Evolutionary conservation across 2,113 vertebrate genomes (phyloP).

Genomic region (Chaetodon auriga): DNA sequence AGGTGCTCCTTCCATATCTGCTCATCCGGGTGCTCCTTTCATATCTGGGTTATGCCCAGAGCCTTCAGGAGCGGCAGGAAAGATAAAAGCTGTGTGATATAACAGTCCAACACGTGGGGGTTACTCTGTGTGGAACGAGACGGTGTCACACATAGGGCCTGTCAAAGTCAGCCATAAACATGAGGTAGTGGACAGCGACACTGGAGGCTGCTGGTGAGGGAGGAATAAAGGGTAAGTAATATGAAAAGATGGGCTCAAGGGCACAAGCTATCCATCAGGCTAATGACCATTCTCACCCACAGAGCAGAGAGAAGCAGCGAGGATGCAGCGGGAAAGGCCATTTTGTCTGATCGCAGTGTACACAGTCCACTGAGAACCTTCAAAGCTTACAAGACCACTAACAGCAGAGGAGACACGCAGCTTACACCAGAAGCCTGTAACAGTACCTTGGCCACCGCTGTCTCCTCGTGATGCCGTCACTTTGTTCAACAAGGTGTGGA

Average conservation of each 20-base stretch:
- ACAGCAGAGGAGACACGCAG: neutral
- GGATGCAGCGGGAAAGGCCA: constrained; percentile 20
- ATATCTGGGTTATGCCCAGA: constrained; percentile 55
- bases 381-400: neutral
- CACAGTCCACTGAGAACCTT: constrained; percentile 38
- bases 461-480: constrained; percentile 93
- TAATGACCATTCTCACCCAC: constrained; percentile 48
- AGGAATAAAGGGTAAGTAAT: constrained; percentile 54
- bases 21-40: constrained; percentile 21
- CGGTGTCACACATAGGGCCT: constrained; percentile 27
- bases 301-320: constrained; percentile 17
- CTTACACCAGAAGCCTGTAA: neutral
- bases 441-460: constrained; percentile 95
- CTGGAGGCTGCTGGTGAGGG: constrained; percentile 10
- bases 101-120: constrained; percentile 8
- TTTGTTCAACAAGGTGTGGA: constrained; percentile 93
- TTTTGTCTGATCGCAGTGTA: constrained; percentile 42
- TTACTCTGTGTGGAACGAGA: constrained; percentile 39
- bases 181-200: constrained; percentile 19
- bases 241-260: constrained; percentile 57
- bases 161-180: constrained; percentile 50
- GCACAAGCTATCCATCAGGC: constrained; percentile 46
- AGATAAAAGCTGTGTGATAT: constrained; percentile 50
- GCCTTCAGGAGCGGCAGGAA: constrained; percentile 30
- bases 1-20: constrained; percentile 48